phyloP scores from a whole-genome alignment of 2,888 invertebrate genomes.

The Bruchidius siliquastri region DNA sequence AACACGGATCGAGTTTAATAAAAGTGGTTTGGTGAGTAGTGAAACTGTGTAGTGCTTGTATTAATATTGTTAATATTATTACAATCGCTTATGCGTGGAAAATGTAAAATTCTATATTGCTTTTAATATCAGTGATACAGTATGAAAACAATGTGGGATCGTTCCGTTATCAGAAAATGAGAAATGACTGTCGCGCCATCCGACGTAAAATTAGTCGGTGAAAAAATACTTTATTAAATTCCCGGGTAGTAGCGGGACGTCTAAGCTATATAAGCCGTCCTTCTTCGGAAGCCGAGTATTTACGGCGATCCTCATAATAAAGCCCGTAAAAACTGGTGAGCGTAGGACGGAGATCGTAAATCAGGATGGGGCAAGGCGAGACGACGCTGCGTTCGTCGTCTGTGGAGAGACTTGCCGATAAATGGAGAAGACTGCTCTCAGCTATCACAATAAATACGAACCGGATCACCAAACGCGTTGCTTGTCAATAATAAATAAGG shows the following conservation, averaged over 20 bases:
- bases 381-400: neutral
- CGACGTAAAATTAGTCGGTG: neutral
- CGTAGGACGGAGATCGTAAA: neutral
- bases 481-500: too few species aligned
- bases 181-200: neutral
- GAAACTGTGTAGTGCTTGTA: too few species aligned
- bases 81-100: too few species aligned
- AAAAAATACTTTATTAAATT: neutral
- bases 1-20: too few species aligned
- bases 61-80: too few species aligned
- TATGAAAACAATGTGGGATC: neutral
- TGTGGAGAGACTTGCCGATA: too few species aligned
- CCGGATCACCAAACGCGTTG: too few species aligned
- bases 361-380: neutral
- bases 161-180: neutral
- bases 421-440: too few species aligned
- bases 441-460: too few species aligned
- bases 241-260: neutral
- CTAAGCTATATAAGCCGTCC: neutral
- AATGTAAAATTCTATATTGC: too few species aligned
- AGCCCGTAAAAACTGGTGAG: neutral
- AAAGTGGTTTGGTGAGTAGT: too few species aligned
- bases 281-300: constrained; percentile 1
- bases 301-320: neutral
- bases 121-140: neutral